phyloP scores from a whole-genome alignment of 2,888 invertebrate species.

The Blera fallax region DNA sequence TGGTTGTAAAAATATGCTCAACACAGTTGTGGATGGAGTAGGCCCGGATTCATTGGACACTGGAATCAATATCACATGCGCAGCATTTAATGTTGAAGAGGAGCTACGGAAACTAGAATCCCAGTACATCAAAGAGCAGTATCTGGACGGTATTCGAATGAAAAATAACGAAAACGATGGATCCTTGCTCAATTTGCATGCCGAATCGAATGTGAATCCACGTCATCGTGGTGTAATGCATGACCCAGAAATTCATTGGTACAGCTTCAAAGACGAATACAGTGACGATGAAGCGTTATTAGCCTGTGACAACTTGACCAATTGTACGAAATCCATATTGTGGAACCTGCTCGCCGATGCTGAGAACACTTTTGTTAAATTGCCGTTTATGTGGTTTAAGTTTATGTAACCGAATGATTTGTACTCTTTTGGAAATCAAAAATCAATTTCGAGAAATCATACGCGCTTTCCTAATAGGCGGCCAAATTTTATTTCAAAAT shows the following conservation, averaged over 20 bases:
- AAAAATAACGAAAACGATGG: constrained; percentile 74
- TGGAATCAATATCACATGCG: constrained; percentile 73
- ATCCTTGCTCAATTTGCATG: constrained; percentile 59
- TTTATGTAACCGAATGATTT: constrained; percentile 73
- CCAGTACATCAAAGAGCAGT: constrained; percentile 77
- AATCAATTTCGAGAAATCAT: neutral
- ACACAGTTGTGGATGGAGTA: constrained; percentile 29
- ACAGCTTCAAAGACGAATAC: constrained; percentile 78
- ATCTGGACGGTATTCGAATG: constrained; percentile 74
- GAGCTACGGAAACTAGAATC: constrained; percentile 78
- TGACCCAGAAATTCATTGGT: constrained; percentile 74
- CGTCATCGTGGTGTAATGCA: constrained; percentile 60
- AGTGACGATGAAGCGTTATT: constrained; percentile 74
- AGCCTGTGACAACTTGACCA: constrained; percentile 58
- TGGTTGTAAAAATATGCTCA: constrained; percentile 52
- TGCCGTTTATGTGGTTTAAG: constrained; percentile 76
- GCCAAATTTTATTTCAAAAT: constrained; percentile 33
- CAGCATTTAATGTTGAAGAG: constrained; percentile 77
- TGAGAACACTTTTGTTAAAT: constrained; percentile 75
- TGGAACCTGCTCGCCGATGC: constrained; percentile 77
- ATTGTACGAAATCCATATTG: constrained; percentile 74
- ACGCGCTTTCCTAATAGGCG: neutral
- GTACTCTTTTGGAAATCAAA: neutral
- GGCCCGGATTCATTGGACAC: constrained; percentile 28
- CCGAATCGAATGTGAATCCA: constrained; percentile 40